Evolutionary conservation across 1,140 invertebrate genomes (phyloP).

Genomic region (Frieseomelitta varia): DNA sequence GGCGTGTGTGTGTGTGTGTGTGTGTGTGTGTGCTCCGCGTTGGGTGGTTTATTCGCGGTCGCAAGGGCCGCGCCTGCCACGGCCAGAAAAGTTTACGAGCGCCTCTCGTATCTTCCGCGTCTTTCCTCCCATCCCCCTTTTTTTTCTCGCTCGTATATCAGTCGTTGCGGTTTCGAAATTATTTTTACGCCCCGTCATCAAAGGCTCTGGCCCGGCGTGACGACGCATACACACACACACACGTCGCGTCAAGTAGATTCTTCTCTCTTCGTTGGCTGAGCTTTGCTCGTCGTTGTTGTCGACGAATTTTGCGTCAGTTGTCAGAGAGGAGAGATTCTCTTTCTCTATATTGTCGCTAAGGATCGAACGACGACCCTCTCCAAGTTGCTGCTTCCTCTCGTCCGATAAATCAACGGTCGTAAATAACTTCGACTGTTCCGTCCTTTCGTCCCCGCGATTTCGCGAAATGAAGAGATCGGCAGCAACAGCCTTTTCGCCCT

Average conservation of each 20-base stretch:
- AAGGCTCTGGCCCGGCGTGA: slow-evolving; percentile 58
- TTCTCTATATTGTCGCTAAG: slow-evolving; percentile 68
- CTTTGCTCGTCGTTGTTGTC: too few relatives aligned
- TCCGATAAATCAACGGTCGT: slow-evolving; percentile 80
- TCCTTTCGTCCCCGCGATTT: slow-evolving; percentile 60
- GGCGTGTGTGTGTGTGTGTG: slow-evolving; percentile 22
- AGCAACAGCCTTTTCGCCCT: slow-evolving; percentile 68
- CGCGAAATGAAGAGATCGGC: slow-evolving; percentile 76
- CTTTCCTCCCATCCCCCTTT: not conserved
- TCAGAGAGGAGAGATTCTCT: slow-evolving; percentile 54
- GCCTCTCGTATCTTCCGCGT: slow-evolving; percentile 57
- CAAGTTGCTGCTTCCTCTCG: slow-evolving; percentile 75
- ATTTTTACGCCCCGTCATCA: slow-evolving; percentile 76
- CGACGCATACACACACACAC: slow-evolving; percentile 12
- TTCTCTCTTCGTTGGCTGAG: too few relatives aligned
- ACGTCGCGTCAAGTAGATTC: not conserved
- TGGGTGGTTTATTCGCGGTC: slow-evolving; percentile 76
- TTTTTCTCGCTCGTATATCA: slow-evolving; percentile 76
- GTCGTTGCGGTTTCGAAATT: slow-evolving; percentile 77
- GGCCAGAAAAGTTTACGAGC: slow-evolving; percentile 79
- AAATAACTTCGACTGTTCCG: slow-evolving; percentile 79
- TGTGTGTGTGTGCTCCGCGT: slow-evolving; percentile 55
- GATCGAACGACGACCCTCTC: slow-evolving; percentile 72
- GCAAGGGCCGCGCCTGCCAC: slow-evolving; percentile 75
- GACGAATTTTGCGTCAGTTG: too few relatives aligned